Percentiles rank a stretch among this genome's conserved stretches.
These are phyloP conservation scores for Scaptodrosophila latifasciaeformis DNA, from an alignment of 2,888 invertebrate species.

Conservation along the genomic window DNA sequence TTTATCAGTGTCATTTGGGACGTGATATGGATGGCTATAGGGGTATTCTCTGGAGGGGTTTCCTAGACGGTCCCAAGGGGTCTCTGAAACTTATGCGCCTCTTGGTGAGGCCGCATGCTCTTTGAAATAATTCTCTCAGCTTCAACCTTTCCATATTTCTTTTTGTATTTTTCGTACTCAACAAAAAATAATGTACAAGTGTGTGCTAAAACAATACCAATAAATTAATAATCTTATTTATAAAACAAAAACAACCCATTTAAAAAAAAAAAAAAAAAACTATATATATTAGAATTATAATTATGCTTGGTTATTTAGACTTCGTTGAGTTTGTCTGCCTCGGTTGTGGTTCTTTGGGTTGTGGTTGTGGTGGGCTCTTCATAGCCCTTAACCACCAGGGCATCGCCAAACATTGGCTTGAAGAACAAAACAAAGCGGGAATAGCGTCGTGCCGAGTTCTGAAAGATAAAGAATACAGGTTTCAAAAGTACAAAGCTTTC, in stretches of 20 bases:
- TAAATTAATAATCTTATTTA: not conserved
- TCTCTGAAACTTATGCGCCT: slow-evolving; percentile 48
- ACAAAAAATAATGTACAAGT: not conserved
- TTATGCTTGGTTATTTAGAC: slow-evolving; percentile 23
- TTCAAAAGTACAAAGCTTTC: not conserved
- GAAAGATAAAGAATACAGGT: slow-evolving; percentile 67
- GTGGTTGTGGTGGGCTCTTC: slow-evolving; percentile 74
- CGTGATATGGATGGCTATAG: slow-evolving; percentile 46
- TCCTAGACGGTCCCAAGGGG: slow-evolving; percentile 52
- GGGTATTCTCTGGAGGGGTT: slow-evolving; percentile 53
- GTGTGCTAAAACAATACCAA: not conserved
- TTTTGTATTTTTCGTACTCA: too few species aligned
- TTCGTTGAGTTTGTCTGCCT: slow-evolving; percentile 35
- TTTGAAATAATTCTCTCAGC: too few species aligned
- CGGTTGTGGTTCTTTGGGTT: slow-evolving; percentile 49
- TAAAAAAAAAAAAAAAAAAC: too few species aligned
- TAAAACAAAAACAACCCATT: not conserved
- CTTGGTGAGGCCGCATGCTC: slow-evolving; percentile 50
- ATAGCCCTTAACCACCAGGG: slow-evolving; percentile 83
- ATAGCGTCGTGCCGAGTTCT: slow-evolving; percentile 87
- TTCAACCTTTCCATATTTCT: not conserved
- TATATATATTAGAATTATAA: not conserved
- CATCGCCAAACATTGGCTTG: slow-evolving; percentile 84
- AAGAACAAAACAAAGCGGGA: slow-evolving; percentile 84
- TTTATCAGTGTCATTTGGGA: slow-evolving; percentile 42